Conservation (phyloP, 2,113 vertebrate genomes). For the Hippotragus niger region DNA sequence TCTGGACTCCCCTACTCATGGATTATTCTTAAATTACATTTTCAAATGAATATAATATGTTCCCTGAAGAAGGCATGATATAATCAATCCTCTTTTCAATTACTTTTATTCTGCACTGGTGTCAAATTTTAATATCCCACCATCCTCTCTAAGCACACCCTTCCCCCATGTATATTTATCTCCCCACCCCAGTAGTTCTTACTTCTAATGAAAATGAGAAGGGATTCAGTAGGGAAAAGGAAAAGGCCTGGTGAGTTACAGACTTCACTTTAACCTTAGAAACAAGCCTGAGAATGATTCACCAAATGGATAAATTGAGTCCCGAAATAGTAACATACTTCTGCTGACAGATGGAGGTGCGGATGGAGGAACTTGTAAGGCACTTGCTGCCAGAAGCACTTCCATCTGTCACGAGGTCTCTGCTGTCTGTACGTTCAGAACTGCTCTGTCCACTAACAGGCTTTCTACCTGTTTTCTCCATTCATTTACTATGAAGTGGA, state of each 20-base stretch:
- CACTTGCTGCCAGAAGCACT: slow-evolving; percentile 18
- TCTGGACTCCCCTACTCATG: neutral
- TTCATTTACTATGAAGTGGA: neutral
- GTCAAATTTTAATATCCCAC: neutral
- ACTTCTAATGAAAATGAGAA: neutral
- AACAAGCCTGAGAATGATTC: slow-evolving; percentile 60
- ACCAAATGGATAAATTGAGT: slow-evolving; percentile 58
- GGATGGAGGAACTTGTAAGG: neutral
- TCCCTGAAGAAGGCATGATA: neutral
- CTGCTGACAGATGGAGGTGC: slow-evolving; percentile 56
- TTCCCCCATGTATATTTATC: neutral
- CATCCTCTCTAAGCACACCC: neutral
- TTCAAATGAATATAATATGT: neutral
- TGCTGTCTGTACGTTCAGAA: slow-evolving; percentile 34
- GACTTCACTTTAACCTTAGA: slow-evolving; percentile 59
- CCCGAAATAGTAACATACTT: slow-evolving; percentile 64
- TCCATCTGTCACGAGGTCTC: slow-evolving; percentile 66
- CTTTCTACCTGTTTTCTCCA: neutral
- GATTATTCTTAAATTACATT: neutral
- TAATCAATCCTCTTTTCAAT: neutral
- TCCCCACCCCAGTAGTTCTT: neutral
- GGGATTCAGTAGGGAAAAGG: neutral
- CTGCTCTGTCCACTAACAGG: slow-evolving; percentile 12
- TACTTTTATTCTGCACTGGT: neutral
- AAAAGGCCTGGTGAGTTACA: neutral